These are phyloP conservation scores for Tragelaphus oryx DNA, from an alignment of 2,797 vertebrate genomes.

Conservation along the genomic window DNA sequence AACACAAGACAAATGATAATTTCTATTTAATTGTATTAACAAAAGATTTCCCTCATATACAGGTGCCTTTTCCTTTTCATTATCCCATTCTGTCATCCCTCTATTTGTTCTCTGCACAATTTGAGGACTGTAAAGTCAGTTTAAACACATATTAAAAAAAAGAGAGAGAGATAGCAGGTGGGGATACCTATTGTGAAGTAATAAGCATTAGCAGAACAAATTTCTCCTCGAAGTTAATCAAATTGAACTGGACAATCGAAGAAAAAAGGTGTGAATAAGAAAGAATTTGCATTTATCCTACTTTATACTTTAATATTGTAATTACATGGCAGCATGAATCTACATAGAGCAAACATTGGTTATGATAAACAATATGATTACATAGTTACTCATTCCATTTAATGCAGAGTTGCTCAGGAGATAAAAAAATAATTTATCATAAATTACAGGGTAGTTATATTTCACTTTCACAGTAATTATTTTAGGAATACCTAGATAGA, in stretches of 20 bases:
- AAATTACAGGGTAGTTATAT: conserved; percentile 33
- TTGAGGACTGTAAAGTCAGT: background rate
- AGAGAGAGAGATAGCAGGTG: accelerated
- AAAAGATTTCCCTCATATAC: background rate
- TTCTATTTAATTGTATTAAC: background rate
- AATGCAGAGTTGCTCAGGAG: background rate
- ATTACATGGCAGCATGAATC: background rate
- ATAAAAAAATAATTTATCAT: conserved; percentile 36
- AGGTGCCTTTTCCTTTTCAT: background rate
- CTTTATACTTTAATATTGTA: background rate
- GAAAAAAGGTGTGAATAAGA: background rate
- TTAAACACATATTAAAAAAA: background rate
- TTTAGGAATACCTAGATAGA: conserved; percentile 24
- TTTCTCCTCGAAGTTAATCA: background rate
- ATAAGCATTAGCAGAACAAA: background rate
- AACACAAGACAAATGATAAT: background rate
- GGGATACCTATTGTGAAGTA: background rate
- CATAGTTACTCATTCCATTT: conserved; percentile 29
- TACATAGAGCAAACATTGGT: background rate
- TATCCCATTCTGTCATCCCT: background rate
- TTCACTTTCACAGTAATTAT: conserved; percentile 7
- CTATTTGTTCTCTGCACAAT: background rate
- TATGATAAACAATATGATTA: conserved; percentile 50
- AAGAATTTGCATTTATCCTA: background rate
- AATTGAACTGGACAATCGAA: background rate